A percentile compares a stretch with the other conserved stretches of the same genome.
Conservation (phyloP, 2,888 invertebrate genomes). For the Acanthosepion pharaonis region DNA sequence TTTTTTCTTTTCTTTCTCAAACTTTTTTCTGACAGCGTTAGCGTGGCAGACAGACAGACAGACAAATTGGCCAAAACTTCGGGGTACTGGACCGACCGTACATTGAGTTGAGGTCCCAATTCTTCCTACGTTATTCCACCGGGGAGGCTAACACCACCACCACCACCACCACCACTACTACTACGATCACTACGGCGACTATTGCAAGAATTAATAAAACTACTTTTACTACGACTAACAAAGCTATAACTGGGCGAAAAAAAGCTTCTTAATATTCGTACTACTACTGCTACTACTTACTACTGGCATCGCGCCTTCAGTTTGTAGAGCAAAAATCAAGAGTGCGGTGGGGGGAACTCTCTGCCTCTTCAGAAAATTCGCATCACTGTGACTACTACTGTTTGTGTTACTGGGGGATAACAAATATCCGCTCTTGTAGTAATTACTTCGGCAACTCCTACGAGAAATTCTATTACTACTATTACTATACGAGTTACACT, state of each 20-base stretch:
- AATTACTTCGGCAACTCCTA: constrained; percentile 33
- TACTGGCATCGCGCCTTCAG: constrained; percentile 7
- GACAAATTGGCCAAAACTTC: neutral
- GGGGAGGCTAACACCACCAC: neutral
- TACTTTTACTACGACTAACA: constrained; percentile 4
- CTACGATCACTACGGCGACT: neutral
- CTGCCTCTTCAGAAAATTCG: neutral
- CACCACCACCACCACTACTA: neutral
- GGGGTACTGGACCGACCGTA: neutral
- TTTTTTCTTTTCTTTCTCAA: neutral
- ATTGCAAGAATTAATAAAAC: neutral
- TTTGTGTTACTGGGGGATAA: neutral
- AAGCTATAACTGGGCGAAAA: neutral
- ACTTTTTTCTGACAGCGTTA: neutral
- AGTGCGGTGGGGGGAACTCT: neutral
- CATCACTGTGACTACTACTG: neutral
- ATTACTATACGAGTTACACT: neutral
- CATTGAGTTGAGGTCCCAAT: constrained; percentile 15
- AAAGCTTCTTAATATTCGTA: neutral
- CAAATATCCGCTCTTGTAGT: neutral
- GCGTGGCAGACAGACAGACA: constrained; percentile 33
- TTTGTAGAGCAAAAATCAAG: neutral
- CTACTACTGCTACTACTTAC: neutral
- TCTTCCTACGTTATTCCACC: neutral
- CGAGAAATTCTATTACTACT: neutral